Evolutionary conservation across 37 sponge, comb jelly and placozoan species (phyloP).

Genomic region (Petrosia ficiformis): DNA sequence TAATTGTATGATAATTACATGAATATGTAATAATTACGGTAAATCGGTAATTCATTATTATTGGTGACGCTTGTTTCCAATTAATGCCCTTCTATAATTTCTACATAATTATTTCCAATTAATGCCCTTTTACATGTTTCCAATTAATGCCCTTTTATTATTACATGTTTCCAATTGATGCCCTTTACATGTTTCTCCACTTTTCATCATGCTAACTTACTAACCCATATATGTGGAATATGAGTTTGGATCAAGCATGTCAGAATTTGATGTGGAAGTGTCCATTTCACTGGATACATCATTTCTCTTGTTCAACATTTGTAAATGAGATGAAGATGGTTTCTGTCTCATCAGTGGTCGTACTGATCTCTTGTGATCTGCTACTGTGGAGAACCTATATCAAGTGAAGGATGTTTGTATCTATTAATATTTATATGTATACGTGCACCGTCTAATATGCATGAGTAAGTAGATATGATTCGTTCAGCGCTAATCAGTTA

Average conservation of each 20-base stretch:
- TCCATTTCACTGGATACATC: conserved; percentile 52
- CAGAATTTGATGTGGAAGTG: background rate
- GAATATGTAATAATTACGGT: too few relatives aligned
- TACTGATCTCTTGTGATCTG: conserved; percentile 46
- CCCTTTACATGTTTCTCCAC: too few relatives aligned
- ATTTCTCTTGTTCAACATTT: conserved; percentile 32
- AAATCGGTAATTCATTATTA: too few relatives aligned
- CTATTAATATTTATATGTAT: conserved; percentile 6
- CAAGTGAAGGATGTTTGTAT: background rate
- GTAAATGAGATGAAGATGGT: conserved; percentile 65
- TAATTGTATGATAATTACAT: too few relatives aligned
- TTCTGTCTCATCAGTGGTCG: conserved; percentile 61
- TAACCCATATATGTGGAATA: conserved; percentile 78
- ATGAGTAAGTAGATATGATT: conserved; percentile 6
- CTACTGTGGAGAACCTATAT: conserved; percentile 28
- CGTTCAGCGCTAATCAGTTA: background rate
- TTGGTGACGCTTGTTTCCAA: too few relatives aligned
- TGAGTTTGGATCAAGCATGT: conserved; percentile 36
- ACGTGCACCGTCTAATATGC: conserved; percentile 1
- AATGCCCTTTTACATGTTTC: too few relatives aligned
- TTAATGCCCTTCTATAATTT: too few relatives aligned
- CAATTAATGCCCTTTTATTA: too few relatives aligned
- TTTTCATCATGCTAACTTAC: too few relatives aligned
- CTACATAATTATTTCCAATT: too few relatives aligned
- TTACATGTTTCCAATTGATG: too few relatives aligned